Evolutionary conservation across 30 jellyfish, hydroid and myxozoan species (phyloP), one percentile per base, ranked within the genome.

Genomic region (Aurelia sp.): DNA sequence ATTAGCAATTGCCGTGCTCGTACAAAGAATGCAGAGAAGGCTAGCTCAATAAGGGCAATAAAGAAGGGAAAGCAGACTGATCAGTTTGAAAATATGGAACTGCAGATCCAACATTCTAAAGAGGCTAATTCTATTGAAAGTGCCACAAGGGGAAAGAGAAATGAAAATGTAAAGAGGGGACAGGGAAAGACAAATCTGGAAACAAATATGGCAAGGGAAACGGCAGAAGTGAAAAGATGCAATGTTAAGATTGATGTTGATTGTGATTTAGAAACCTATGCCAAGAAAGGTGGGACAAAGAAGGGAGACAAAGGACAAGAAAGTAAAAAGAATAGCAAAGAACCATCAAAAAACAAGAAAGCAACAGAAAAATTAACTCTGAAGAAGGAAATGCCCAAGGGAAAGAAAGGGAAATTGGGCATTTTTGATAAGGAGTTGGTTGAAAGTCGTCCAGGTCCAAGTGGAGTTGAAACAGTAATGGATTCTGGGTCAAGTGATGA

Each of bases 401-500:
- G 35, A 5, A 44, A 66, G 73, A 35, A 65, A 41, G 50, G 47
- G 35, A 47, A 40, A 53, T n/a, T 47, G 17, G 23, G 58, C 18
- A 48, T 3, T 19, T 6, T 11, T 71, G 30, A 59, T 12, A 60
- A 63, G 41, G 71, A n/a, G 13, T 15, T 23, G 41, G 20, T 63
- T 12, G 83, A 64, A 13, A 23, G 65, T 53, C 58, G 33, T 9
- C 82, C 86, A 15, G 82, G 89, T 0, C 66, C 82, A n/a, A 76
- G 71, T 60, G 52, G 55, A 16, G 4, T 27, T 59, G 59, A 37
- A 11, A 41, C 7, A 11, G 83, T 19, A 30, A 23, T 35, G 18
- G 77, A 69, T 41, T 77, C 44, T 11, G 70, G 31, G 57, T 75
- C 65, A 12, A 73, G 86, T 73, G 85, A 52, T 31, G 85, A 76